Evolutionary conservation across 2,113 vertebrate species (phyloP).

Genomic region (Sitta europaea): DNA sequence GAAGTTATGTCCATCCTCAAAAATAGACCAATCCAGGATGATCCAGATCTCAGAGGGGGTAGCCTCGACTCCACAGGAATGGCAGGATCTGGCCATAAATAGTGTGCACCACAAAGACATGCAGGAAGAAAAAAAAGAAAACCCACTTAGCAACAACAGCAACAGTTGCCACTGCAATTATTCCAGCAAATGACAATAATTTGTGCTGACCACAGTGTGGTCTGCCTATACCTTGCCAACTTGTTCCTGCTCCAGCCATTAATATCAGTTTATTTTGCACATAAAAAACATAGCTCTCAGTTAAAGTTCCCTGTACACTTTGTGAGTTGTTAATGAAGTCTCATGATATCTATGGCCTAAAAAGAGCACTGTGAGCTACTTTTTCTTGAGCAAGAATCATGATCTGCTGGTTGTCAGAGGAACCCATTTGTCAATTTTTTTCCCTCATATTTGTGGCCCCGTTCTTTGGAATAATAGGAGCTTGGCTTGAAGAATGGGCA

Average conservation of each 20-base stretch:
- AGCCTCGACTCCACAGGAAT: not conserved
- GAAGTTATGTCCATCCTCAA: not conserved
- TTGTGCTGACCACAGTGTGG: conserved; percentile 29
- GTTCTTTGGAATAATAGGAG: conserved; percentile 40
- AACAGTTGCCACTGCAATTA: conserved; percentile 54
- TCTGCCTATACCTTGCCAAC: conserved; percentile 26
- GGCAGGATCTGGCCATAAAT: conserved; percentile 16
- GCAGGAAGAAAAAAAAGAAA: not conserved
- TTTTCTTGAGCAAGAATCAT: conserved; percentile 5
- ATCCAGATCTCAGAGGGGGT: not conserved
- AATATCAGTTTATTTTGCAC: conserved; percentile 35
- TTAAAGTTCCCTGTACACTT: not conserved
- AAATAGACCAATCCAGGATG: not conserved
- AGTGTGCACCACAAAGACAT: not conserved
- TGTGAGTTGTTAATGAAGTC: conserved; percentile 18
- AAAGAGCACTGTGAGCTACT: conserved; percentile 18
- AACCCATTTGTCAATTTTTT: conserved; percentile 43
- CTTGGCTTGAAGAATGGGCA: conserved; percentile 30
- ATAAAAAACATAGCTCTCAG: conserved; percentile 27
- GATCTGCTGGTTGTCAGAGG: not conserved
- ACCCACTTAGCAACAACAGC: conserved; percentile 20
- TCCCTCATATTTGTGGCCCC: conserved; percentile 30
- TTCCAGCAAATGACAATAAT: conserved; percentile 41
- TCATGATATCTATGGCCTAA: conserved; percentile 15
- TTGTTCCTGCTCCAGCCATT: conserved; percentile 29